phyloP scores from a whole-genome alignment of 2,888 invertebrate species.

The Adela reaumurella region DNA sequence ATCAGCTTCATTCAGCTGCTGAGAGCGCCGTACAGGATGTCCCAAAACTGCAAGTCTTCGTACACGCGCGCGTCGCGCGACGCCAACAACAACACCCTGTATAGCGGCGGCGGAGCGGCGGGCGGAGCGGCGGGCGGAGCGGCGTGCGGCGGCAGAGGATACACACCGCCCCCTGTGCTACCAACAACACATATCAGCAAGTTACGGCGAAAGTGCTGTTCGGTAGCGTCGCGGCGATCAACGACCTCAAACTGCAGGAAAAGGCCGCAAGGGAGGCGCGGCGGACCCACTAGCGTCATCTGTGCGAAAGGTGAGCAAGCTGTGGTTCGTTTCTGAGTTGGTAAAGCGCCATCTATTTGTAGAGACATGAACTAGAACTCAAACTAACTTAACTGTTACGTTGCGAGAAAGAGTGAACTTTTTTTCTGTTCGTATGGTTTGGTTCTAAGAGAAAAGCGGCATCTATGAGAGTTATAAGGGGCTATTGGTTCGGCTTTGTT shows the following conservation, averaged over 20 bases:
- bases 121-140: conserved; percentile 18
- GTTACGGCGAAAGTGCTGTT: conserved; percentile 73
- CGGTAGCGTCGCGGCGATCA: conserved; percentile 69
- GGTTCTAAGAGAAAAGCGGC: no score
- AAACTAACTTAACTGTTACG: no score
- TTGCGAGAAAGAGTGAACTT: no score
- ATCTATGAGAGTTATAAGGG: no score
- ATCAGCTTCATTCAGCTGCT: no score
- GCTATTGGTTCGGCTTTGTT: no score
- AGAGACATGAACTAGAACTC: no score
- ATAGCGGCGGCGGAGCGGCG: conserved; percentile 32
- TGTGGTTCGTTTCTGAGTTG: background rate
- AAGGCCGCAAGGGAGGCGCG: conserved; percentile 62
- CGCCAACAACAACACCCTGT: conserved; percentile 59
- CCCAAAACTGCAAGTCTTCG: conserved; percentile 55
- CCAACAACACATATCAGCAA: conserved; percentile 45
- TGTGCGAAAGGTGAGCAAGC: conserved; percentile 7
- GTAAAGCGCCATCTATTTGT: no score
- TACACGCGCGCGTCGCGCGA: conserved; percentile 50
- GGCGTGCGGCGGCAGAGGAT: conserved; percentile 25
- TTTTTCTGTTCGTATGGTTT: no score
- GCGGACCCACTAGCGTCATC: conserved; percentile 50
- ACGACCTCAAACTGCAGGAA: conserved; percentile 69
- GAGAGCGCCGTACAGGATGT: no score
- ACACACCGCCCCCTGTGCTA: conserved; percentile 28